These are phyloP conservation scores for Metopia argyrocephala DNA, from an alignment of 2,888 invertebrate species.

Conservation along the genomic window DNA sequence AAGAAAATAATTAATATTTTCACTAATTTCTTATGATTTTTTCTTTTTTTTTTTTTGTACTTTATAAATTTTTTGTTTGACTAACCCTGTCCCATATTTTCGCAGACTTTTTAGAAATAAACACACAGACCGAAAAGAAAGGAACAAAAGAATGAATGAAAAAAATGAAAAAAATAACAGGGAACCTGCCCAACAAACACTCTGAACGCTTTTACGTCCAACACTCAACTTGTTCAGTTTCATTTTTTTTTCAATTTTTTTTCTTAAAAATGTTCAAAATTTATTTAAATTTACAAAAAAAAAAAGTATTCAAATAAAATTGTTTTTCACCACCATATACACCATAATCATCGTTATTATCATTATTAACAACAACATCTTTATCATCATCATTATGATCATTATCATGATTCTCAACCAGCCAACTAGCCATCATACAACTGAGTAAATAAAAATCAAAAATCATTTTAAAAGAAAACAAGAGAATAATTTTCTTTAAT, in stretches of 20 bases:
- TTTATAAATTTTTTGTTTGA: conserved; percentile 62
- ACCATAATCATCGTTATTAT: conserved; percentile 43
- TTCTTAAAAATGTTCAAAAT: conserved; percentile 51
- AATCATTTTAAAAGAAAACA: conserved; percentile 16
- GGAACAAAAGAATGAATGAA: conserved; percentile 42
- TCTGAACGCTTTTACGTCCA: conserved; percentile 73
- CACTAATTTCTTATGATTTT: neutral
- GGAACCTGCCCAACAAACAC: conserved; percentile 54
- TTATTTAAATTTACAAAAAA: conserved; percentile 19
- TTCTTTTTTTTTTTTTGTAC: conserved; percentile 2
- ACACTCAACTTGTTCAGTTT: conserved; percentile 71
- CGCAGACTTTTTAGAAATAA: conserved; percentile 47
- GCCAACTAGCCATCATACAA: conserved; percentile 9
- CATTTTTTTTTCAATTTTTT: conserved; percentile 34
- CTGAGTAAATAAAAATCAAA: conserved; percentile 36
- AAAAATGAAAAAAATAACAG: conserved; percentile 43
- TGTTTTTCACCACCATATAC: conserved; percentile 57
- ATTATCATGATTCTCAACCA: conserved; percentile 1
- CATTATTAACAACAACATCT: conserved; percentile 8
- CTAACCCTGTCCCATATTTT: conserved; percentile 79
- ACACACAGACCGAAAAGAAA: conserved; percentile 38
- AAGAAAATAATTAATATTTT: conserved; percentile 6
- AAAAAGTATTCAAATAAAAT: conserved; percentile 54
- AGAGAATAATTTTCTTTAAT: conserved; percentile 33
- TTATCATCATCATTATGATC: neutral